These are phyloP conservation scores for Indicator maculatus DNA, from an alignment of 2,113 vertebrate species.

Conservation along the genomic window DNA sequence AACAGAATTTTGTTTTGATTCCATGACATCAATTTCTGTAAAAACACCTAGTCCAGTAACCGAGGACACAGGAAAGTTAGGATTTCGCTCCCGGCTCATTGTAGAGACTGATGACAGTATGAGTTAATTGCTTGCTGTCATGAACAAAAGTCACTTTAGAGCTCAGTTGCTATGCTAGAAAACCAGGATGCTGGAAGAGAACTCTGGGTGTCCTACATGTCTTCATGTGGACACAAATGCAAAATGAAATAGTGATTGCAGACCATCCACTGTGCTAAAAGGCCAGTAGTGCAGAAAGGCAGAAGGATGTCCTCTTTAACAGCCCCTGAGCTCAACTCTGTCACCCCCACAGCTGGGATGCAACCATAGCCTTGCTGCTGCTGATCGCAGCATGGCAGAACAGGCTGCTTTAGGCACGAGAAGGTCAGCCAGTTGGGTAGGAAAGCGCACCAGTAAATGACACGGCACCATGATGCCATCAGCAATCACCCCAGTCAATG, in stretches of 20 bases:
- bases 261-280: not conserved
- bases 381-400: not conserved
- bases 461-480: not conserved
- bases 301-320: not conserved
- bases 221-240: not conserved
- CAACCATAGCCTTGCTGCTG: not conserved
- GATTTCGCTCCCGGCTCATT: not conserved
- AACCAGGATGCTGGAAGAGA: not conserved
- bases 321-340: not conserved
- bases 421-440: not conserved
- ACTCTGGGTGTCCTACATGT: not conserved
- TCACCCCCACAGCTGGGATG: not conserved
- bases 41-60: not conserved
- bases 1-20: conserved; percentile 10
- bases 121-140: not conserved
- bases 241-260: not conserved
- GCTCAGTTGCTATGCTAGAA: not conserved
- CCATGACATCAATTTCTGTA: not conserved
- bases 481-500: too few species aligned
- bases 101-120: not conserved
- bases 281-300: not conserved
- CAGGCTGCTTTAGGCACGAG: not conserved
- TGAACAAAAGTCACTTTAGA: not conserved
- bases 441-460: not conserved
- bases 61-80: not conserved